Base-by-base conservation (phyloP, 2,888 invertebrate genomes). In the Chrysolina americana region DNA sequence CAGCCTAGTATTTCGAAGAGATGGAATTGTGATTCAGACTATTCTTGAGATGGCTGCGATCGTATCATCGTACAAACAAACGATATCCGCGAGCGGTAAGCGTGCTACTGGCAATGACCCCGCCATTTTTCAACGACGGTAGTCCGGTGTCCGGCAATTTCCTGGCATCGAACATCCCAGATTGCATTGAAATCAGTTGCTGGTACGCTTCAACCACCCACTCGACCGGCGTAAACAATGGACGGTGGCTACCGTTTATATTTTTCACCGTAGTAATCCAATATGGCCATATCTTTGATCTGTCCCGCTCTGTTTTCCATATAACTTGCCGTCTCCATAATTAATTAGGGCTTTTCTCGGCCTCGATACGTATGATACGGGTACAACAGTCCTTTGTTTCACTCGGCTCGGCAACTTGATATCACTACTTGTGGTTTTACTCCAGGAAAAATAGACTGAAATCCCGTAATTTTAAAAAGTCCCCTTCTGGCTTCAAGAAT, bases 271-370 rank as follows among this genome's bases (percentile, higher is more conserved):
- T 74, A 75, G 81, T 81, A 83, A 81, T 81, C 84, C 84, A 84
- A 84, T 84, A 84, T 82, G 84, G 84, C 80, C 81, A 81, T 85
- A 85, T 86, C 85, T 86, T 85, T 85, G 85, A 85, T 85, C 85
- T 85, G 84, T 81, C 82, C 84, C 83, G 80, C 81, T 81, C 82
- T 82, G 81, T 81, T 85, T 84, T 85, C 84, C 83, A 85, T 84
- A 83, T 81, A 81, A 81, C 83, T 85, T 81, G 81, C 80, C 79
- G 83, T 78, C 81, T 83, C 84, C 83, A 84, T 85, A 84, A 84
- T 85, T 85, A 84, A 84, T 85, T 85, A 84, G 84, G 74, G 65
- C 78, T 77, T 77, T 80, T 81, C 76, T 78, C 78, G 75, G 72
- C 66, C 75, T 71, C 76, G 77, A 79, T 80, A 78, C 77, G 78